phyloP scores from a whole-genome alignment of 2,888 invertebrate species.

The Lithophane socia region DNA sequence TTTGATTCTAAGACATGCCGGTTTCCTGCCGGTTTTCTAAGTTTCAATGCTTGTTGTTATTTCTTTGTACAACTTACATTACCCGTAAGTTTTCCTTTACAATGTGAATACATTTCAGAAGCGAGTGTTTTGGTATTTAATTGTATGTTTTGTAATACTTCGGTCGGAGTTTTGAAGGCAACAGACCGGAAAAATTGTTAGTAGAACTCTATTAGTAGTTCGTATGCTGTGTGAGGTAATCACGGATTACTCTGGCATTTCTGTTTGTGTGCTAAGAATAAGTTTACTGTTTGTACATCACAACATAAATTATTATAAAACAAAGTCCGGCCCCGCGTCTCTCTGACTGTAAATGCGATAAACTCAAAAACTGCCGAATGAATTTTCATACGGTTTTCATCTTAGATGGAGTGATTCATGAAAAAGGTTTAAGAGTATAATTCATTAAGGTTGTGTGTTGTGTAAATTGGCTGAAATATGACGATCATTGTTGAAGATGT shows the following conservation, averaged over 20 bases:
- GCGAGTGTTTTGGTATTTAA: constrained; percentile 35
- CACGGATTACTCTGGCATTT: background rate
- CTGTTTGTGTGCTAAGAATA: background rate
- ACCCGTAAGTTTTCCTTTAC: constrained; percentile 30
- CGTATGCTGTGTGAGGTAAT: background rate
- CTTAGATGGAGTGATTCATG: too few species aligned
- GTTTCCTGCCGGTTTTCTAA: background rate
- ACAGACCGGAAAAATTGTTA: constrained; percentile 30
- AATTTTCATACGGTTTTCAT: too few species aligned
- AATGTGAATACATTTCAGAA: constrained; percentile 39
- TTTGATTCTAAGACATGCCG: too few species aligned
- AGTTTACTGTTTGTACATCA: background rate
- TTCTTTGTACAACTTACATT: constrained; percentile 26
- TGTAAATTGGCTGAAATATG: too few species aligned
- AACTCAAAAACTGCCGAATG: too few species aligned
- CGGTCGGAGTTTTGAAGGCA: constrained; percentile 19
- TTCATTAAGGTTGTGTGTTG: too few species aligned
- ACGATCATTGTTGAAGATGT: too few species aligned
- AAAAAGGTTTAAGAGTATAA: too few species aligned
- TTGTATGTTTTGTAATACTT: constrained; percentile 33
- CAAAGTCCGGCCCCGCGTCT: too few species aligned
- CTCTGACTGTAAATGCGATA: too few species aligned
- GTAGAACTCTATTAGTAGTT: constrained; percentile 31
- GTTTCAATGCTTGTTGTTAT: constrained; percentile 14
- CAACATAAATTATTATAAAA: too few species aligned